phyloP scores from a whole-genome alignment of 2,797 vertebrate species.

The Enteromius radiatus region DNA sequence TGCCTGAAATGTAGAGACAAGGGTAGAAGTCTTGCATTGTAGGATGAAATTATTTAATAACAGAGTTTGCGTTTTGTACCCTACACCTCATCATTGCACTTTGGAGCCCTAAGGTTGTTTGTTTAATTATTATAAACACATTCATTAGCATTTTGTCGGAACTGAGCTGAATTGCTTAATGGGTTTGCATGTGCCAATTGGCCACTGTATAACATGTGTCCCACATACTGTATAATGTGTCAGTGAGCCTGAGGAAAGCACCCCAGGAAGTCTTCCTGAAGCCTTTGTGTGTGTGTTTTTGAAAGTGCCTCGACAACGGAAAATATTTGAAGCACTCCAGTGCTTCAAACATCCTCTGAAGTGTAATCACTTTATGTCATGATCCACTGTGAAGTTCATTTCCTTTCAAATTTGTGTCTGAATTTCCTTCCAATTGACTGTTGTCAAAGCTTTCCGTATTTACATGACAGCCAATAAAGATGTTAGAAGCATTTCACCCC shows the following conservation, averaged over 20 bases:
- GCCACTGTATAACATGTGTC: constrained; percentile 20
- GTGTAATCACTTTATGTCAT: constrained; percentile 50
- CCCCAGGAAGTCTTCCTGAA: constrained; percentile 28
- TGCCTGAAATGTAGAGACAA: background rate
- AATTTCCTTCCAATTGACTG: constrained; percentile 35
- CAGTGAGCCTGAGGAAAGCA: constrained; percentile 15
- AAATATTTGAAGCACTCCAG: constrained; percentile 25
- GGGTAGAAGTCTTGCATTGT: background rate
- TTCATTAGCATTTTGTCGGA: constrained; percentile 10
- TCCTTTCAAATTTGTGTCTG: constrained; percentile 35
- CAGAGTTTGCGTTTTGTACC: background rate
- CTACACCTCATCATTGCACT: background rate
- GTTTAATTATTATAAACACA: constrained; percentile 10
- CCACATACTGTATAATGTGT: constrained; percentile 26
- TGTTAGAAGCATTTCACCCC: background rate
- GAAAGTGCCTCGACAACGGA: constrained; percentile 6
- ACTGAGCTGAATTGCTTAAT: constrained; percentile 28
- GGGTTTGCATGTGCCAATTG: constrained; percentile 34
- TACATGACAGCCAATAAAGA: constrained; percentile 17
- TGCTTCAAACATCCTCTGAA: constrained; percentile 43
- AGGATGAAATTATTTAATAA: background rate
- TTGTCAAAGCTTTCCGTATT: constrained; percentile 23
- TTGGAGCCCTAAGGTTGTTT: background rate
- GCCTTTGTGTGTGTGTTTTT: constrained; percentile 19
- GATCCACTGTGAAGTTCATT: constrained; percentile 54